Percentiles rank a stretch among this genome's conserved stretches.
Conservation (phyloP, 2,888 invertebrate species). For the Nycteola revayana region DNA sequence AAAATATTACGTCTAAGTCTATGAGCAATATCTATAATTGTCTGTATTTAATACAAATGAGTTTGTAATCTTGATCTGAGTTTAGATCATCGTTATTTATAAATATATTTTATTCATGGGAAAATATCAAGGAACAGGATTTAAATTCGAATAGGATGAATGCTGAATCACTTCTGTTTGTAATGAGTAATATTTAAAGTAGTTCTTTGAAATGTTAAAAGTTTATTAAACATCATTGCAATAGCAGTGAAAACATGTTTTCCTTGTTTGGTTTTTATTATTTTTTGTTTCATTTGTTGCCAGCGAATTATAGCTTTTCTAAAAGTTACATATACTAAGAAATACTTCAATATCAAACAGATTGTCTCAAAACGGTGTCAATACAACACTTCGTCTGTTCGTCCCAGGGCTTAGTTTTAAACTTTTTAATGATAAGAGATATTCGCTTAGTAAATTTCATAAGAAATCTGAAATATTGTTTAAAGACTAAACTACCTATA, state of each 20-base stretch:
- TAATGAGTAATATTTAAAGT: slow-evolving; percentile 36
- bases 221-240: too few species aligned
- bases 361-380: too few species aligned
- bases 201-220: slow-evolving; percentile 11
- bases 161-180: slow-evolving; percentile 44
- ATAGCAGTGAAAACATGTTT: slow-evolving; percentile 2
- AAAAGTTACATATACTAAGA: too few species aligned
- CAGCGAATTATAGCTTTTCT: too few species aligned
- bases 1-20: slow-evolving; percentile 17
- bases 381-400: too few species aligned
- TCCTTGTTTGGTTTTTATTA: slow-evolving; percentile 6
- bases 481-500: too few species aligned
- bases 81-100: slow-evolving; percentile 52
- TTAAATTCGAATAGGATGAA: slow-evolving; percentile 42
- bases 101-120: slow-evolving; percentile 44
- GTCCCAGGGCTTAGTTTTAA: too few species aligned
- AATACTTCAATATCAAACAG: too few species aligned
- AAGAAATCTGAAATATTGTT: too few species aligned
- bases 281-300: too few species aligned
- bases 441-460: too few species aligned
- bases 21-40: slow-evolving; percentile 52
- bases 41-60: slow-evolving; percentile 48
- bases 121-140: slow-evolving; percentile 50
- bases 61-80: slow-evolving; percentile 44
- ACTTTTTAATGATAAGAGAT: too few species aligned